These are phyloP conservation scores for Rhipidura dahli DNA, from an alignment of 2,113 vertebrate genomes.

Conservation along the genomic window DNA sequence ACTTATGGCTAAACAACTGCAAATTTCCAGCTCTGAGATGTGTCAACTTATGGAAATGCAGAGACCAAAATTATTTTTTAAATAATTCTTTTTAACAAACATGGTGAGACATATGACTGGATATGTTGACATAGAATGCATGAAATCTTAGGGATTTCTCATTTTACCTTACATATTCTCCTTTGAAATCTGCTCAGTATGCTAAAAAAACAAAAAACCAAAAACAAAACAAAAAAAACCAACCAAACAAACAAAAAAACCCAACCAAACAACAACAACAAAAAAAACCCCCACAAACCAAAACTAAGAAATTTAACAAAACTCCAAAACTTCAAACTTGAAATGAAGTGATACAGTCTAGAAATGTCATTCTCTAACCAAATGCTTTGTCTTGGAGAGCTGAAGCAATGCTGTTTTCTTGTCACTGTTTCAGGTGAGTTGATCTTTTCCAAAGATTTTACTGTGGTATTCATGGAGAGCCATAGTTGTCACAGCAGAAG, in stretches of 20 bases:
- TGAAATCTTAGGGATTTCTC: neutral
- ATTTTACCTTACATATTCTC: neutral
- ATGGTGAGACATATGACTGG: neutral
- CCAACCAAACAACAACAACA: too few relatives aligned
- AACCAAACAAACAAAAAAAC: neutral
- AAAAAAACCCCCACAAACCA: neutral
- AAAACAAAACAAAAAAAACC: too few relatives aligned
- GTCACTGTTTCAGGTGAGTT: neutral
- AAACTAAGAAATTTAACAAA: neutral
- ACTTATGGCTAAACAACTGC: conserved; percentile 2
- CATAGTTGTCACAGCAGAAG: neutral
- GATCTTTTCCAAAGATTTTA: neutral
- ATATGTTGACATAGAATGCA: neutral
- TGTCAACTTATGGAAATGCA: neutral
- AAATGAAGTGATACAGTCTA: neutral
- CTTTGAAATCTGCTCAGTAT: neutral
- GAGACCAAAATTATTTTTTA: neutral
- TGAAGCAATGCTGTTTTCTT: neutral
- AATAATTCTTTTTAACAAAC: neutral
- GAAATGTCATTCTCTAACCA: neutral
- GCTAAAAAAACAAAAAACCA: neutral
- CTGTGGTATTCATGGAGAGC: neutral
- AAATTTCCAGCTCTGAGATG: neutral
- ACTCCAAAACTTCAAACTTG: neutral
- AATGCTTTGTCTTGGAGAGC: neutral